A percentile compares a stretch with the other conserved stretches of the same genome.
phyloP scores from a whole-genome alignment of 2,113 vertebrate species.

The Columbina picui region DNA sequence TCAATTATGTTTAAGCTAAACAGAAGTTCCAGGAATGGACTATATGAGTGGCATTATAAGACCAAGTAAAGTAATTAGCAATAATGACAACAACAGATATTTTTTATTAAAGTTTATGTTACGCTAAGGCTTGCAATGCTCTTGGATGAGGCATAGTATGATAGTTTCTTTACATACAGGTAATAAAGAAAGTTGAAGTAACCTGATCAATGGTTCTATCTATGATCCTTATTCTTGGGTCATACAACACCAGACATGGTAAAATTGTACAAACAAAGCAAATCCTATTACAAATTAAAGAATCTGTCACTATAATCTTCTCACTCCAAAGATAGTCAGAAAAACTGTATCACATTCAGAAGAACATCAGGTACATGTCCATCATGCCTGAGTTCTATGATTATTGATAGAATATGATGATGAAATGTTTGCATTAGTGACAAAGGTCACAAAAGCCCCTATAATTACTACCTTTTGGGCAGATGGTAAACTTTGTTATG shows the following conservation, averaged over 20 bases:
- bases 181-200: neutral
- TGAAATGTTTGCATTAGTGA: neutral
- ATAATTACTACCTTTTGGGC: neutral
- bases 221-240: neutral
- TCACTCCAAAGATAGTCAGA: neutral
- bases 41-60: neutral
- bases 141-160: neutral
- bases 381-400: neutral
- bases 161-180: neutral
- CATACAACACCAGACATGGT: neutral
- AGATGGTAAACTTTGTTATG: neutral
- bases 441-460: neutral
- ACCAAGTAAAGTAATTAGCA: neutral
- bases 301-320: neutral
- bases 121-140: neutral
- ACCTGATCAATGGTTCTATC: neutral
- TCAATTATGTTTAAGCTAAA: neutral
- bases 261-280: neutral
- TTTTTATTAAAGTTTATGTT: neutral
- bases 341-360: neutral
- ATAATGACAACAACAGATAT: neutral
- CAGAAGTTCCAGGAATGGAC: fast-evolving
- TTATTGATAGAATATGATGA: fast-evolving
- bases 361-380: neutral
- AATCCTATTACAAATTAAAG: neutral